These are phyloP conservation scores for Hydrophis major DNA, from an alignment of 2,797 vertebrate genomes.

Conservation along the genomic window DNA sequence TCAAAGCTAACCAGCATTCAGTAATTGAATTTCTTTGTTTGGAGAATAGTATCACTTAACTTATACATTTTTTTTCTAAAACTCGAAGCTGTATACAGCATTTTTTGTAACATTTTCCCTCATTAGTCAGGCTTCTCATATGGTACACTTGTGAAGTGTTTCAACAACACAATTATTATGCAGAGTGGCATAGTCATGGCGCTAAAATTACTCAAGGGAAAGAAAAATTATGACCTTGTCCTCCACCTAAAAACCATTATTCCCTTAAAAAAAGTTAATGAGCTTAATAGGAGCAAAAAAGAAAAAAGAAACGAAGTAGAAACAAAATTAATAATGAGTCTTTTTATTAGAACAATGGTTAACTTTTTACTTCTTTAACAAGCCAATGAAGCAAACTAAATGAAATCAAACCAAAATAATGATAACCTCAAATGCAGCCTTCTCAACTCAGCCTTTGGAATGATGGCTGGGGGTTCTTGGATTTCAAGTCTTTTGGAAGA, in stretches of 20 bases:
- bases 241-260: conserved; percentile 57
- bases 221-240: conserved; percentile 53
- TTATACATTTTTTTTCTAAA: neutral
- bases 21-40: neutral
- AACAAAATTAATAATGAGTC: neutral
- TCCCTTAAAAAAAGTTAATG: conserved; percentile 20
- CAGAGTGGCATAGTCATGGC: accelerated
- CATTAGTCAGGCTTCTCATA: accelerated
- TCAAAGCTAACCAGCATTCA: neutral
- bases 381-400: neutral
- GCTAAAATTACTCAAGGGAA: neutral
- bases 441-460: neutral
- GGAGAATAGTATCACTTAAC: neutral
- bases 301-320: conserved; percentile 21
- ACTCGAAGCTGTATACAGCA: neutral
- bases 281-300: neutral
- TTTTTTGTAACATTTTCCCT: neutral
- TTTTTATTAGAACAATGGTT: neutral
- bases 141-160: neutral
- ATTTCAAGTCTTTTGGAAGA: neutral
- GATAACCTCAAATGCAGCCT: neutral
- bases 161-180: conserved; percentile 1
- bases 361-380: neutral
- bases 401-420: neutral
- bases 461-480: neutral